Conservation (phyloP, 2,113 vertebrate species). For the Choloepus hoffmanni region DNA sequence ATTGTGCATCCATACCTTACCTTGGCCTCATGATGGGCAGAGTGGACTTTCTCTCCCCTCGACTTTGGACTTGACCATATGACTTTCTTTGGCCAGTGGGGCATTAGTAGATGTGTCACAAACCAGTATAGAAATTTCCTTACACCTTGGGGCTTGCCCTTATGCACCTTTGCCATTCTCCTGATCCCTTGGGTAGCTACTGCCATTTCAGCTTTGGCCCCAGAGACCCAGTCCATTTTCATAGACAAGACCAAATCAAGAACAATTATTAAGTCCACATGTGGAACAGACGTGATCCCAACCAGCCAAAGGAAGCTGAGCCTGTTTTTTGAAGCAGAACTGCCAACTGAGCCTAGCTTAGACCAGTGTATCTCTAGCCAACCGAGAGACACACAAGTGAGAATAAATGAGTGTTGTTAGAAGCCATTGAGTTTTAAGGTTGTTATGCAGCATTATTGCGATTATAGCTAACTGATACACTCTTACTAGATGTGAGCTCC, state of each 20-base stretch:
- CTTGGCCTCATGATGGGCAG: neutral
- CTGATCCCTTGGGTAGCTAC: neutral
- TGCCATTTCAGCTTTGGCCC: neutral
- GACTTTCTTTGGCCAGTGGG: neutral
- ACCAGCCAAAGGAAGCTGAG: neutral
- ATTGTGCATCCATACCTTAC: neutral
- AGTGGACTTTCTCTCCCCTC: neutral
- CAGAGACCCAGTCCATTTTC: neutral
- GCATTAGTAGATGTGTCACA: neutral
- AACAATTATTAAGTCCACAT: neutral
- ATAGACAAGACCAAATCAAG: neutral
- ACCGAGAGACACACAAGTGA: neutral
- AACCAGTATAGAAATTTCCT: neutral
- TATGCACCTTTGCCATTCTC: neutral
- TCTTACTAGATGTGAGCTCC: neutral
- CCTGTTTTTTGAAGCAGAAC: neutral
- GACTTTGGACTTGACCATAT: neutral
- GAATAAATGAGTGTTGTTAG: neutral
- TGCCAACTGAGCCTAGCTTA: neutral
- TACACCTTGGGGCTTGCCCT: neutral
- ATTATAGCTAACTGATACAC: neutral
- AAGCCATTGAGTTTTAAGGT: neutral
- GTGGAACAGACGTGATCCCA: neutral
- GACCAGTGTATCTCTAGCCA: no score
- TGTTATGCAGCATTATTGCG: neutral